Percentiles rank a stretch among this genome's conserved stretches.
Evolutionary conservation across 2,113 vertebrate genomes (phyloP).

Genomic region (Shinisaurus crocodilurus): DNA sequence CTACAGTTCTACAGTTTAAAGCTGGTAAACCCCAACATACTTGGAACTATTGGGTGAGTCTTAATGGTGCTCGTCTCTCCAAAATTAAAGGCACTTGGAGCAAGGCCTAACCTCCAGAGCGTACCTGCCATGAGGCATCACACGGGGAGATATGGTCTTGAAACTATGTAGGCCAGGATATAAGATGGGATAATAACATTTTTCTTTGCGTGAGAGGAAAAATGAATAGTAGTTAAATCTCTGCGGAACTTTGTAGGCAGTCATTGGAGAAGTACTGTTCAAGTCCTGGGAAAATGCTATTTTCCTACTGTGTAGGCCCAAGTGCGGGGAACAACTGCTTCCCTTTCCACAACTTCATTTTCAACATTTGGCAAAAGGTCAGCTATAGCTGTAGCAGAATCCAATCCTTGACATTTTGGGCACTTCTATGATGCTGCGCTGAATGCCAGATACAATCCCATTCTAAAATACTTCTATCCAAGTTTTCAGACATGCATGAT

Average conservation of each 20-base stretch:
- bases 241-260: not conserved
- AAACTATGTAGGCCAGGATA: not conserved
- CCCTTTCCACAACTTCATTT: not conserved
- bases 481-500: not conserved
- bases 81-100: not conserved
- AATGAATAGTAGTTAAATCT: not conserved
- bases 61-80: not conserved
- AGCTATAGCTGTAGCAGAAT: not conserved
- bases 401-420: not conserved
- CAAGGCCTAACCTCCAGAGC: not conserved
- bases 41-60: not conserved
- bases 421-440: too few relatives aligned
- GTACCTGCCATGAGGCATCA: not conserved
- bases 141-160: not conserved
- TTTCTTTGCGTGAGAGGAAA: not conserved
- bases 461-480: not conserved
- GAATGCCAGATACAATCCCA: not conserved
- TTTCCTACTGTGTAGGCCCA: not conserved
- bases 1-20: too few relatives aligned
- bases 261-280: not conserved
- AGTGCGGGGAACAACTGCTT: not conserved
- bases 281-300: not conserved
- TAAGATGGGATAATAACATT: not conserved
- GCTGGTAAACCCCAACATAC: not conserved
- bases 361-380: not conserved